These are phyloP conservation scores for Neotoxoptera formosana DNA, from an alignment of 1,140 invertebrate genomes.

Conservation along the genomic window DNA sequence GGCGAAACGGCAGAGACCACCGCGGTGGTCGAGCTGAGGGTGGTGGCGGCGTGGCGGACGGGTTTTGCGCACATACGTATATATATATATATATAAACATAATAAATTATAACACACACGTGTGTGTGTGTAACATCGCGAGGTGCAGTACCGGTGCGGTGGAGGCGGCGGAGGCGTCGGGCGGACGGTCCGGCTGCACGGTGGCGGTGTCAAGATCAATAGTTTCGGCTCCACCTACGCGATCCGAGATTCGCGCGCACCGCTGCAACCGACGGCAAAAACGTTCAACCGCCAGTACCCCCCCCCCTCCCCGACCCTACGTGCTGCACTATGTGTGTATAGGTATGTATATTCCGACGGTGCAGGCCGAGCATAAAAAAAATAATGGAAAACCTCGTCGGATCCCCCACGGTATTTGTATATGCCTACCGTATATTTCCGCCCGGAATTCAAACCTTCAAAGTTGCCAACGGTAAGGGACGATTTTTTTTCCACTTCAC, in stretches of 20 bases:
- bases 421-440: neutral
- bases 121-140: no score
- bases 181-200: neutral
- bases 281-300: neutral
- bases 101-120: neutral
- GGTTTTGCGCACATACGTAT: neutral
- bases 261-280: neutral
- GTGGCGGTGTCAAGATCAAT: conserved; percentile 27
- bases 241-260: neutral
- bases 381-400: neutral
- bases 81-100: neutral
- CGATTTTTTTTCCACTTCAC: neutral
- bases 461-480: neutral
- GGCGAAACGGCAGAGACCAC: conserved; percentile 38
- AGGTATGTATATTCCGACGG: neutral
- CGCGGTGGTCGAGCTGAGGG: neutral
- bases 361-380: neutral
- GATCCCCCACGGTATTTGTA: neutral
- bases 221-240: conserved; percentile 9
- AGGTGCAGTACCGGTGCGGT: neutral
- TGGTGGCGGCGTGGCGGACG: neutral
- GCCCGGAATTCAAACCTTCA: neutral
- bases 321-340: neutral
- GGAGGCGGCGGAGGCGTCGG: neutral
- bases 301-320: no score